Conservation (phyloP, 2,797 vertebrate genomes). For the Rhinichthys osculus region DNA sequence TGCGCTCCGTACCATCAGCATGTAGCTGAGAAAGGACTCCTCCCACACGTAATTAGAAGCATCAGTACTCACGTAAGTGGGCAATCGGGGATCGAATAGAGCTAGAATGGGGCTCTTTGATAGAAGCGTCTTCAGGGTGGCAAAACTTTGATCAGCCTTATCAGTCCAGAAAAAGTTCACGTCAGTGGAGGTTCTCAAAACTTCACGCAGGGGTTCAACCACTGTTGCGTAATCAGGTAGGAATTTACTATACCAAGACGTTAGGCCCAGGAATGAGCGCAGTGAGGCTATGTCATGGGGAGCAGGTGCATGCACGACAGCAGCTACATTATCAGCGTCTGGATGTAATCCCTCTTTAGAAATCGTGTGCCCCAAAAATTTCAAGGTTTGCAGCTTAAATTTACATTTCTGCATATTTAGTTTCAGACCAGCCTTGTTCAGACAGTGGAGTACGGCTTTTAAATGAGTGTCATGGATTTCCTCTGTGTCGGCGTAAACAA, state of each 20-base stretch:
- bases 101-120: neutral
- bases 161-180: conserved; percentile 16
- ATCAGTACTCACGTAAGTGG: neutral
- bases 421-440: neutral
- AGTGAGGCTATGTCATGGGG: conserved; percentile 8
- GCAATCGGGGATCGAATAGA: neutral
- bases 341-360: conserved; percentile 30
- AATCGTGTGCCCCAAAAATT: conserved; percentile 2
- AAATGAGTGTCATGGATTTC: neutral
- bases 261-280: conserved; percentile 32
- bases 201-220: conserved; percentile 11
- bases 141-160: neutral
- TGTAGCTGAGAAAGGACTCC: conserved; percentile 26
- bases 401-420: conserved; percentile 3
- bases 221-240: conserved; percentile 43
- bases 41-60: neutral
- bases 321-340: conserved; percentile 28
- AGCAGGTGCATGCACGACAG: conserved; percentile 19
- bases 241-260: conserved; percentile 45
- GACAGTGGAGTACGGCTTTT: neutral
- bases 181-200: conserved; percentile 8
- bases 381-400: neutral
- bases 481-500: neutral
- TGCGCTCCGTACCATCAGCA: conserved; percentile 25
- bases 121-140: neutral